A percentile compares a stretch with the other conserved stretches of the same genome.
Conservation (phyloP, 2,888 invertebrate species). For the Lacanobia oleracea region DNA sequence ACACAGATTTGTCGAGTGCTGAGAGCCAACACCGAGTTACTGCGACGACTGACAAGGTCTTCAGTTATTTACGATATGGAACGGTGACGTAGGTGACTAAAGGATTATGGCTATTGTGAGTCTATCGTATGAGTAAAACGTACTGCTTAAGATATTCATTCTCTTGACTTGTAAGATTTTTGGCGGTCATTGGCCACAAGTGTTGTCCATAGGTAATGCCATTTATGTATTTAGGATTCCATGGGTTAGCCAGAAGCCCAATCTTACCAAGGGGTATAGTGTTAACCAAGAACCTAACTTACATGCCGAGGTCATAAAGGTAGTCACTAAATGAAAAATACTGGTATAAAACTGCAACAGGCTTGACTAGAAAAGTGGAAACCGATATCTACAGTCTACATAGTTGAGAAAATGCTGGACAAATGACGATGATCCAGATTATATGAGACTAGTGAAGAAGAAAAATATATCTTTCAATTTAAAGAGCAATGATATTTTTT, state of each 20-base stretch:
- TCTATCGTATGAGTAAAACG: background rate
- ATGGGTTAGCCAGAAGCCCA: no score
- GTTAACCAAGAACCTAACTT: no score
- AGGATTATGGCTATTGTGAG: background rate
- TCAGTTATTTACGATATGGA: constrained; percentile 1
- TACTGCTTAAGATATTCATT: background rate
- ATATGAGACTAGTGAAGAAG: no score
- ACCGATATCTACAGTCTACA: no score
- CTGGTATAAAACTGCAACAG: background rate
- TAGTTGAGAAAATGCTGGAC: background rate
- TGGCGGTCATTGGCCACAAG: background rate
- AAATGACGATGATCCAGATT: no score
- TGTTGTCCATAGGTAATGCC: no score
- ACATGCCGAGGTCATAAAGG: background rate
- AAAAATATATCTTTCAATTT: no score
- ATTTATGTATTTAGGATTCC: no score
- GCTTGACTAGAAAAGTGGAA: background rate
- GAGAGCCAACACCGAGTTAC: constrained; percentile 25
- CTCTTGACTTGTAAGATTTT: background rate
- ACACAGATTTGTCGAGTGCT: constrained; percentile 21
- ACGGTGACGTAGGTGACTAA: background rate
- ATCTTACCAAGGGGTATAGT: no score
- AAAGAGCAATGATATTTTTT: no score
- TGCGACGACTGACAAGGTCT: constrained; percentile 30
- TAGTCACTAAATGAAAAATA: no score